Evolutionary conservation across 2,113 vertebrate species (phyloP), one percentile per base, ranked within the genome.

Genomic region (Thalassarche chlororhynchos): DNA sequence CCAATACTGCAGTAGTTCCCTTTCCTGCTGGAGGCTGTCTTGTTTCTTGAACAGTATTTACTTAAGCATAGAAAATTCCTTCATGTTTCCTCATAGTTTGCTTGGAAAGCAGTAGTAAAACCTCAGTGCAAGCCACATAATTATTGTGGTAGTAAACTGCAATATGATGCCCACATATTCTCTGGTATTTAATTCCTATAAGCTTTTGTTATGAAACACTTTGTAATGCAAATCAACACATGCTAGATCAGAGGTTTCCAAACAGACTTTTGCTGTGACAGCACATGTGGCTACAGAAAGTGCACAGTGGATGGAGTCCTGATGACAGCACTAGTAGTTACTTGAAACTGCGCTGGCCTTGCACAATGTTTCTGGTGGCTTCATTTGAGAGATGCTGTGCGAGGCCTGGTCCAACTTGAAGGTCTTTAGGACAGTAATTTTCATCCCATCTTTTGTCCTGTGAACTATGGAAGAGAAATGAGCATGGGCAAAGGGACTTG

Each of bases 91-190:
- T 31, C 15, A 51, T 70, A 76, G 36, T 61, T 89, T 90, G 49
- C 84, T 83, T 93, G 82, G 75, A 92, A 97, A 89, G 68, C 34
- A 83, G 54, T 28, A 61, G 49, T 69, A 88, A 94, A 91, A 90
- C 24, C 55, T 86, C 71, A 93, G 38, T 55, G 51, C 32, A 65
- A 94, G 42, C 88, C 82, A 52, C 64, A 42, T 40, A 92, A 90
- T 81, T 80, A 57, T 25, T 90, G 55, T 64, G 44, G 61, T 65
- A 82, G 57, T 79, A 76, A 97, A 94, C 51, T 66, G 79, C 66
- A 93, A 61, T 69, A 32, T 51, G 78, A 93, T 90, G 66, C 70
- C 78, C 38, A 80, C 52, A 49, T 18, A 34, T 74, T 80, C 90
- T 58, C 93, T 93, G 72, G 51, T 52, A 55, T 74, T 93, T 91